Conservation (phyloP, 1,140 invertebrate genomes). For the Ditylenchus dipsaci region DNA sequence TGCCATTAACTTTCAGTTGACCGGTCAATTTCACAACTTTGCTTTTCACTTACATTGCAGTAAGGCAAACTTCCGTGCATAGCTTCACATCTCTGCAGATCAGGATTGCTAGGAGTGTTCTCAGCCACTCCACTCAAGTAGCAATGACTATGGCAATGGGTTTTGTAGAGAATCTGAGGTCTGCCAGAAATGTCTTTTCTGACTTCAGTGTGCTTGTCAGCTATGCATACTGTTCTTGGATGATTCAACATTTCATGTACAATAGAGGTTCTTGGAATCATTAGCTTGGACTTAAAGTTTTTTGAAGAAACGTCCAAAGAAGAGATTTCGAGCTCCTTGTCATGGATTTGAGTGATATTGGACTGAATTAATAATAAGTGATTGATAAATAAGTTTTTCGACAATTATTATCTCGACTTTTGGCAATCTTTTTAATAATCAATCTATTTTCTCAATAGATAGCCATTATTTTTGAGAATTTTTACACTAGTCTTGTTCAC, state of each 20-base stretch:
- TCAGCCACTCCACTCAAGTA: not conserved
- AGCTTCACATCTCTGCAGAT: not conserved
- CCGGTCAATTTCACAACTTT: too few species aligned
- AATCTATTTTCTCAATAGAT: not conserved
- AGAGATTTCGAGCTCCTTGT: not conserved
- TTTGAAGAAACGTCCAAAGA: not conserved
- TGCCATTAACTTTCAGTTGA: too few species aligned
- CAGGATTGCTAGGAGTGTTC: not conserved
- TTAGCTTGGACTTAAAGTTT: not conserved
- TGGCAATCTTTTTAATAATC: not conserved
- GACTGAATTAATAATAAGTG: not conserved
- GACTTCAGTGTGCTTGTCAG: not conserved
- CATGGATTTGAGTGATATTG: not conserved
- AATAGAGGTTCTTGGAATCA: not conserved
- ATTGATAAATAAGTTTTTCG: slow-evolving; percentile 1
- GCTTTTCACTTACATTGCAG: too few species aligned
- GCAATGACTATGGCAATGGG: not conserved
- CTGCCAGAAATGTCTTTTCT: not conserved
- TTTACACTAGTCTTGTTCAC: not conserved
- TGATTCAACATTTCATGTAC: not conserved
- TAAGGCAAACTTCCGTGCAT: too few species aligned
- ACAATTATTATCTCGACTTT: not conserved
- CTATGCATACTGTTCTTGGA: not conserved
- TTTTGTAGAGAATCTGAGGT: not conserved
- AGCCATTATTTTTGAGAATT: not conserved